These are phyloP conservation scores for Nixonia krombeini DNA, from an alignment of 1,140 invertebrate species.

Conservation along the genomic window DNA sequence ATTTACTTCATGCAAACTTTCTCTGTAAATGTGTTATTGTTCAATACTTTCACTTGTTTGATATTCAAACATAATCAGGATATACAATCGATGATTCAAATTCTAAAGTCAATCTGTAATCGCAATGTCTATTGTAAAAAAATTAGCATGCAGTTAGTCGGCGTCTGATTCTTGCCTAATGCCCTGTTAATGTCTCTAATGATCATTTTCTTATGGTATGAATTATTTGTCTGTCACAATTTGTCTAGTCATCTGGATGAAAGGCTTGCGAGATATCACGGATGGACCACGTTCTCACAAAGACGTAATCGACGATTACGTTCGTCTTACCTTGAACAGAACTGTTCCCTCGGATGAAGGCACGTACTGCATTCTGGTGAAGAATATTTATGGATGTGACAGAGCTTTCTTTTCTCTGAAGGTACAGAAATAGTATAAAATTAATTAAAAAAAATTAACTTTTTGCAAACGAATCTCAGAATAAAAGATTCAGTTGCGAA, in stretches of 20 bases:
- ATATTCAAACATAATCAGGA: not conserved
- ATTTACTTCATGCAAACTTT: not conserved
- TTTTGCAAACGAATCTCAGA: no score
- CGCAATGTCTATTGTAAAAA: not conserved
- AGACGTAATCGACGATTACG: constrained; percentile 87
- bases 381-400: constrained; percentile 91
- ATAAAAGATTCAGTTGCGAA: no score
- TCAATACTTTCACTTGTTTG: not conserved
- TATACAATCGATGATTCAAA: not conserved
- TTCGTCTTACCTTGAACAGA: constrained; percentile 89
- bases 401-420: constrained; percentile 87
- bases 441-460: no score
- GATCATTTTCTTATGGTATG: not conserved
- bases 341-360: constrained; percentile 89
- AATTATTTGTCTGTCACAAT: constrained; percentile 7
- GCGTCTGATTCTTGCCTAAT: not conserved
- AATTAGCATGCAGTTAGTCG: not conserved
- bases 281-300: constrained; percentile 82
- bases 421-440: constrained; percentile 68
- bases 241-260: constrained; percentile 85
- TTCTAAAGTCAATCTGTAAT: not conserved
- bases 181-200: not conserved
- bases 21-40: not conserved
- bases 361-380: constrained; percentile 93
- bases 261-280: constrained; percentile 87